Base-by-base conservation (phyloP, 1,140 invertebrate species). In the Eufriesea mexicana region DNA sequence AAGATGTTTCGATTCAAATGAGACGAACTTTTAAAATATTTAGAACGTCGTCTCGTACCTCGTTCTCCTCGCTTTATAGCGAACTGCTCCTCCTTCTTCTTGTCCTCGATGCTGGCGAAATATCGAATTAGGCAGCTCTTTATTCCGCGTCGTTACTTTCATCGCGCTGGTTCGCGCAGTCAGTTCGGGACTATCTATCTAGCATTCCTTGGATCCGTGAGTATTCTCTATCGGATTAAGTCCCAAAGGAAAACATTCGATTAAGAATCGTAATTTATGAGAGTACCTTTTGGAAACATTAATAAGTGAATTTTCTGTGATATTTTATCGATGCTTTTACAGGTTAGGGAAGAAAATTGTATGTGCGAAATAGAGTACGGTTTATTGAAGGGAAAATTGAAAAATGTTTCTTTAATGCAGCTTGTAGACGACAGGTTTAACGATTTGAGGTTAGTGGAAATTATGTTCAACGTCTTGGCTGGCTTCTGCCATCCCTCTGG, bases 1-100 rank as follows among this genome's bases (percentile, higher is more conserved):
- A 90, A 88, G 89, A 90, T 89, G 83, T 90, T 91, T 84, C 85
- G 89, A 91, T 91, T 91, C 90, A 90, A 90, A 91, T 91, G 89
- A 91, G 87, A 68, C 80, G 83, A 90, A 90, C 86, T 91, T 91
- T 89, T 90, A 87, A 91, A 86, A 91, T 90, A 90, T 91, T 90
- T 89, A 89, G 83, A 90, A 89, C 85, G 78, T 88, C 73, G 86
- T 79, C 70, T 70, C 75, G 68, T 64, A 45, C 14, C 16, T 10
- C 61, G 61, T 45, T 57, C 57, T 57, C 55, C 47, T 71, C 64
- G 62, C 84, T 81, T 86, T 59, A 59, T 20, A 0, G 35, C 10
- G 7, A 25, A n/a, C 25, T 9, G 2, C n/a, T 42, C 71, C 59
- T 73, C 14, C n/a, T 55, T 76, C 1, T 16, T 54, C 18, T 42